These are phyloP conservation scores for Camelus bactrianus DNA, from an alignment of 2,113 vertebrate genomes.

Conservation along the genomic window DNA sequence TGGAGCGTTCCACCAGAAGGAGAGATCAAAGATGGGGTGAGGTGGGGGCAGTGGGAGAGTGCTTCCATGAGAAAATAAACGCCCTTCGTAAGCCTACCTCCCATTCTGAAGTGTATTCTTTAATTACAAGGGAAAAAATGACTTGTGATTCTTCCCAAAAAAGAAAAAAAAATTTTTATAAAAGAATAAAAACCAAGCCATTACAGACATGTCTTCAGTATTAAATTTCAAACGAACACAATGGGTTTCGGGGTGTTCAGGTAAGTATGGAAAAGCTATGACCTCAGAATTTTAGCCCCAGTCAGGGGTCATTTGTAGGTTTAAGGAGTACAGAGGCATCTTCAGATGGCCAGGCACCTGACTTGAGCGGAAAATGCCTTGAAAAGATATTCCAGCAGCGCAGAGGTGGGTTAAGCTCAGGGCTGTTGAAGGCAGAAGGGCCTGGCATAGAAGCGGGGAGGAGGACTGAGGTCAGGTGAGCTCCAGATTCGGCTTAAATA, in stretches of 20 bases:
- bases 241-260: background rate
- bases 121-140: background rate
- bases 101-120: background rate
- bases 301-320: background rate
- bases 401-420: background rate
- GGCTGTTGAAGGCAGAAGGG: accelerated
- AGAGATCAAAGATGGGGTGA: accelerated
- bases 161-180: background rate
- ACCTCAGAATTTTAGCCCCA: background rate
- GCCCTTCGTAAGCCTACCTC: too few relatives aligned
- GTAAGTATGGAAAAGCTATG: background rate
- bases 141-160: background rate
- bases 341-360: background rate
- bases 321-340: background rate
- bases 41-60: background rate
- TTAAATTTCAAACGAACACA: background rate
- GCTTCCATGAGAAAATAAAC: too few relatives aligned
- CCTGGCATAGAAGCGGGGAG: accelerated
- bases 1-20: accelerated
- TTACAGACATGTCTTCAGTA: background rate
- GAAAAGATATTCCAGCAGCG: background rate
- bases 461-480: background rate
- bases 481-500: background rate
- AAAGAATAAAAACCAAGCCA: background rate
- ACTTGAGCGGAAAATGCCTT: background rate